Conservation (phyloP, 2,113 vertebrate genomes). For the Kryptolebias marmoratus region DNA sequence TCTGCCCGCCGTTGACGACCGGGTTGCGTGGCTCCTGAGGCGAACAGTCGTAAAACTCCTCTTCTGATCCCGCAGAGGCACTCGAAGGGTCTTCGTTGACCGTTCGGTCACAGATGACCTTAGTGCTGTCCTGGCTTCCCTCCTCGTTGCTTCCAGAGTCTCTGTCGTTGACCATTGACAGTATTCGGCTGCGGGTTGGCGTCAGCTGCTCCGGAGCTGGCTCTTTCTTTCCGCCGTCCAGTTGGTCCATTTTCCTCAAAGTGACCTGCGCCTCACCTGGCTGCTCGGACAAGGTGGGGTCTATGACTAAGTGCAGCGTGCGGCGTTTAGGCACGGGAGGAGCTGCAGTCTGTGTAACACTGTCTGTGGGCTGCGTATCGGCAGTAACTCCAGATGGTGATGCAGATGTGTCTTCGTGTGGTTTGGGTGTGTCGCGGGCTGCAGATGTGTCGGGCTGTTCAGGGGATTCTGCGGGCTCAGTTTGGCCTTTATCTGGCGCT, state of each 20-base stretch:
- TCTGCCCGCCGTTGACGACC: constrained; percentile 56
- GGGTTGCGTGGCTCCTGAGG: constrained; percentile 32
- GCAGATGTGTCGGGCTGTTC: constrained; percentile 28
- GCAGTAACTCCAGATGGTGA: constrained; percentile 6
- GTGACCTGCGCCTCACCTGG: constrained; percentile 58
- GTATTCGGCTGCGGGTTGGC: background rate
- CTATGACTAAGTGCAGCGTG: constrained; percentile 81
- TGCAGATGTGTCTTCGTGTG: constrained; percentile 1
- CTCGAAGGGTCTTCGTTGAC: constrained; percentile 74
- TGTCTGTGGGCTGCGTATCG: constrained; percentile 30
- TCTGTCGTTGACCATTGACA: constrained; percentile 2
- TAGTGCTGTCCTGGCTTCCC: constrained; percentile 73
- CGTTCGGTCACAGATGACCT: constrained; percentile 65
- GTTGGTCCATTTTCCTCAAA: constrained; percentile 62
- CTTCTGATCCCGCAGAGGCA: constrained; percentile 86
- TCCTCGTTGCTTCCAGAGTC: constrained; percentile 54
- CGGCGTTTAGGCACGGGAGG: constrained; percentile 89
- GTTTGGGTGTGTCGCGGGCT: constrained; percentile 21
- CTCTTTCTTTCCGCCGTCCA: constrained; percentile 6
- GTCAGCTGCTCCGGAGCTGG: background rate
- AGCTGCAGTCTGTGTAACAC: constrained; percentile 2
- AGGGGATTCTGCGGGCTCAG: constrained; percentile 38
- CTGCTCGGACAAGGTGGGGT: constrained; percentile 25
- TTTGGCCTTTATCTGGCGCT: constrained; percentile 15
- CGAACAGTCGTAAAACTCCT: constrained; percentile 85